Percentiles rank a stretch among this genome's conserved stretches.
These are phyloP conservation scores for Leistus spinibarbis DNA, from an alignment of 2,888 invertebrate species.

Conservation along the genomic window DNA sequence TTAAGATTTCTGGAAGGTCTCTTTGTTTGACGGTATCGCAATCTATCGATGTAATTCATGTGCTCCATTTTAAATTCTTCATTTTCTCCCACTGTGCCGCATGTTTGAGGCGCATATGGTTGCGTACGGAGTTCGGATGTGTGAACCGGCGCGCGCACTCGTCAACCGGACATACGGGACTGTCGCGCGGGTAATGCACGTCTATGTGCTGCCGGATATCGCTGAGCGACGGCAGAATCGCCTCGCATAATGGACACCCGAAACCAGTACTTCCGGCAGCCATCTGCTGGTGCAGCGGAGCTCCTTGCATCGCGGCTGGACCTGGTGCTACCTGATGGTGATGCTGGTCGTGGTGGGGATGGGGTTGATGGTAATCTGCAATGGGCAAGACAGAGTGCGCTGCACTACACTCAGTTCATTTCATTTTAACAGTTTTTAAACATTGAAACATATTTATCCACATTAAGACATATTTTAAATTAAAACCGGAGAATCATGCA, in stretches of 20 bases:
- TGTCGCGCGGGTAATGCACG: slow-evolving; percentile 84
- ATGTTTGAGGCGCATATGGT: slow-evolving; percentile 87
- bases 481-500: too few species aligned
- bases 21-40: background rate
- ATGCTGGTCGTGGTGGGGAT: slow-evolving; percentile 47
- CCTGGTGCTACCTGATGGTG: slow-evolving; percentile 52
- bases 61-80: slow-evolving; percentile 79
- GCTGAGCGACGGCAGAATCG: slow-evolving; percentile 69
- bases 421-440: background rate
- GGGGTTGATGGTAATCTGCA: slow-evolving; percentile 60
- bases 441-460: too few species aligned
- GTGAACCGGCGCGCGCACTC: slow-evolving; percentile 77
- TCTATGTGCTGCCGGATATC: slow-evolving; percentile 76
- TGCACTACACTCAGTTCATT: slow-evolving; percentile 40
- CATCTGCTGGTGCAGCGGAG: slow-evolving; percentile 52
- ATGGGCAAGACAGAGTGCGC: slow-evolving; percentile 58
- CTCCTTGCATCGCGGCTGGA: too few species aligned
- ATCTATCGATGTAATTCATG: slow-evolving; percentile 5
- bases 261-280: slow-evolving; percentile 58
- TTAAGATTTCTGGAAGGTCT: too few species aligned
- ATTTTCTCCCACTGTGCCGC: slow-evolving; percentile 81
- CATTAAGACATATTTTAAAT: too few species aligned
- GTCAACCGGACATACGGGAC: slow-evolving; percentile 79
- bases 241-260: slow-evolving; percentile 76
- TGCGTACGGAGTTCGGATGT: slow-evolving; percentile 85